Evolutionary conservation across 2,797 vertebrate species (phyloP).

Genomic region (Erithacus rubecula): DNA sequence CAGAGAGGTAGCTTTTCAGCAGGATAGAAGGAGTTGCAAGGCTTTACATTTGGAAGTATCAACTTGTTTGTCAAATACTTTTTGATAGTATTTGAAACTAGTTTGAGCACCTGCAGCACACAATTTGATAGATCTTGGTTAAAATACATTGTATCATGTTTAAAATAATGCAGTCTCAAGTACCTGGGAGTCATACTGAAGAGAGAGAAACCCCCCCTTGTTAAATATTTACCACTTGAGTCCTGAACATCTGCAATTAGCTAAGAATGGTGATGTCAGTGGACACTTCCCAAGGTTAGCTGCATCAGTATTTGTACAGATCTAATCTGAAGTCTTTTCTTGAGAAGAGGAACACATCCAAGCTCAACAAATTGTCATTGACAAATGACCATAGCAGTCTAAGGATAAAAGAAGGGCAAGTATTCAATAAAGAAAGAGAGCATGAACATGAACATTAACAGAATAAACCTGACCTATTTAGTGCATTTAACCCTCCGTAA

Average conservation of each 20-base stretch:
- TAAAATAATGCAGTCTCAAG: background rate
- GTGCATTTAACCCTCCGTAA: background rate
- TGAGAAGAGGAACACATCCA: constrained; percentile 26
- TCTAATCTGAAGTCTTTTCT: constrained; percentile 44
- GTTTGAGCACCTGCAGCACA: background rate
- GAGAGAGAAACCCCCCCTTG: background rate
- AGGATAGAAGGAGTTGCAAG: background rate
- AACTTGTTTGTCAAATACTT: background rate
- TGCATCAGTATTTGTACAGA: constrained; percentile 32
- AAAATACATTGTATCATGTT: background rate
- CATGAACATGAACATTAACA: constrained; percentile 4
- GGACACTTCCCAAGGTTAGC: constrained; percentile 55
- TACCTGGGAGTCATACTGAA: background rate
- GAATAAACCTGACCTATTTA: background rate
- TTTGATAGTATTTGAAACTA: background rate
- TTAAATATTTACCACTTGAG: constrained; percentile 64
- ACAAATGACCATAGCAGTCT: constrained; percentile 38
- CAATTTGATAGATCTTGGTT: background rate
- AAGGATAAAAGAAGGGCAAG: constrained; percentile 38
- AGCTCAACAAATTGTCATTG: constrained; percentile 55
- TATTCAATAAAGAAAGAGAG: constrained; percentile 13
- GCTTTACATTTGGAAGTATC: background rate
- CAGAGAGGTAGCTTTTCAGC: background rate
- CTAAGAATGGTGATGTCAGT: constrained; percentile 60
- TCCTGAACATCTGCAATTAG: constrained; percentile 63